These are phyloP conservation scores for Garra rufa DNA, from an alignment of 2,113 vertebrate species.

Conservation along the genomic window DNA sequence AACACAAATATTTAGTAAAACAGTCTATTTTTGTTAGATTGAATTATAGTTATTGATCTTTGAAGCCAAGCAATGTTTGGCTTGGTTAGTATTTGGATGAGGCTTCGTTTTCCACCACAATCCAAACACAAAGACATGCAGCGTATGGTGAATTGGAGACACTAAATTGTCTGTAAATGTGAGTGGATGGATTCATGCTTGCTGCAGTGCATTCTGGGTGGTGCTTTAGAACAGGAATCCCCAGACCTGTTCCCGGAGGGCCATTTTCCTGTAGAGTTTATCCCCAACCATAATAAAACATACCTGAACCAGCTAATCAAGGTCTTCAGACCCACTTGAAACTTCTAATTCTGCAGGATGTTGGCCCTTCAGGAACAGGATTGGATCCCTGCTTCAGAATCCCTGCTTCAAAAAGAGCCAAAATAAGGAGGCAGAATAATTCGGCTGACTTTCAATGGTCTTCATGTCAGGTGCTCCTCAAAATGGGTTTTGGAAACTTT, in stretches of 20 bases:
- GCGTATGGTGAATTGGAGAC: no score
- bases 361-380: no score
- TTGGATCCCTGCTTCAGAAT: no score
- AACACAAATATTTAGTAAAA: background rate
- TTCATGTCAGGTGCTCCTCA: background rate
- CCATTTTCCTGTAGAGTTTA: no score
- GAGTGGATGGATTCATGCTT: background rate
- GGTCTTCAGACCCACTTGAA: background rate
- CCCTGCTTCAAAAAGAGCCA: background rate
- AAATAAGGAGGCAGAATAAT: background rate
- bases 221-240: background rate
- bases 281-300: no score
- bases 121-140: background rate
- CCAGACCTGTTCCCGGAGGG: no score
- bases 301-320: background rate
- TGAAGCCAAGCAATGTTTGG: no score
- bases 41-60: background rate
- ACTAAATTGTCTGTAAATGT: background rate
- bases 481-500: background rate
- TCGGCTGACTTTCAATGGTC: background rate
- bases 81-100: no score
- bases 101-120: background rate
- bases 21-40: background rate
- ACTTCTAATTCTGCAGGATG: no score
- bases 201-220: background rate